Base-by-base conservation (phyloP, 2,888 invertebrate species). In the Mesorhabditis sp. region DNA sequence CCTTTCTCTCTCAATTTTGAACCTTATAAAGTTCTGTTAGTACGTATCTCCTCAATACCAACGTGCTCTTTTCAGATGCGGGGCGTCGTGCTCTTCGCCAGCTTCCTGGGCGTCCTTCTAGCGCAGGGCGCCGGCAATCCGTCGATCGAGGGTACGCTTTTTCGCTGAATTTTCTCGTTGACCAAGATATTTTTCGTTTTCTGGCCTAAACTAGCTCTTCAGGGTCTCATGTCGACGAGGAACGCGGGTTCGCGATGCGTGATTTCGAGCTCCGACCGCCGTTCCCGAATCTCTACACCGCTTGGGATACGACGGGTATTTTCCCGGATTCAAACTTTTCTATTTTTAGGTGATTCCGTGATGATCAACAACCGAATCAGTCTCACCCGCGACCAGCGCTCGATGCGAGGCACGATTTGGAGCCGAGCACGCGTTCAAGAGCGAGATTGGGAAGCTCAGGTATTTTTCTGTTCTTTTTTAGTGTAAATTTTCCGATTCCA, bases 351-450 rank as follows among this genome's bases (percentile, higher is more conserved):
- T 2, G 58, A 50, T 50, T 10, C 58, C 58, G 58, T 50, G n/a
- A 50, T 50, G 58, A 50, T 50, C n/a, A 50, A 50, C 58, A 50
- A 50, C 58, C 58, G 58, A 50, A 50, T 50, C 58, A 50, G 58
- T 50, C n/a, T 50, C 10, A 50, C 58, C 10, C 7, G 58, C 10
- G 58, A 50, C n/a, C 58, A 50, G n/a, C 58, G 58, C 7, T 50
- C 58, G n/a, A 50, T 50, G 58, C 58, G 58, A 50, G 58, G 58
- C 10, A 50, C 58, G 58, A 13, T 50, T 13, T 50, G 58, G 58
- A 50, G 58, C n/a, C 58, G 58, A 50, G n/a, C 7, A 13, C 58
- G 58, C 58, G n/a, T 50, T n/a, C 58, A 50, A 50, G 58, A 50
- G n/a, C 58, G 58, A 10, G 58, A 50, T 50, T 50, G 58, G 58